Conservation (phyloP, 2,797 vertebrate genomes). For the Manis crassicaudata region DNA sequence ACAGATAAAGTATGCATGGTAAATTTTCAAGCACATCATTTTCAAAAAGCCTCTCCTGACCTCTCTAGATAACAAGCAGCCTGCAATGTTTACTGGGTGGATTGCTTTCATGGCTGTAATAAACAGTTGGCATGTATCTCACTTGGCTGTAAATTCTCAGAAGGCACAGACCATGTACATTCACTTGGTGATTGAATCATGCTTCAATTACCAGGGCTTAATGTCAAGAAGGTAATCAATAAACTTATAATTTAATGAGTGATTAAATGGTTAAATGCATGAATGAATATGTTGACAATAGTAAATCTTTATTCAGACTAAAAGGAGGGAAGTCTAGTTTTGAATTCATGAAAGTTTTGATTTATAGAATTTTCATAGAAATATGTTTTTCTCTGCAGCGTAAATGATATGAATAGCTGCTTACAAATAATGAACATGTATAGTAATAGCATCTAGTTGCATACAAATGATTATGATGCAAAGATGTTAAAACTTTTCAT, state of each 20-base stretch:
- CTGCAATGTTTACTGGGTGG: neutral
- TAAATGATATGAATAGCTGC: constrained; percentile 24
- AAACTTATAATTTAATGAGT: neutral
- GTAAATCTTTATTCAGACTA: constrained; percentile 23
- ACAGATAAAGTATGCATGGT: neutral
- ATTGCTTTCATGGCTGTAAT: neutral
- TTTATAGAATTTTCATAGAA: constrained; percentile 45
- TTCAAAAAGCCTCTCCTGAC: neutral
- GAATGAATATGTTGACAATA: neutral
- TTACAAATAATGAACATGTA: neutral
- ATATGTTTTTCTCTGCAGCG: neutral
- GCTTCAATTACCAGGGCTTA: constrained; percentile 2
- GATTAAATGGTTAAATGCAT: constrained; percentile 7
- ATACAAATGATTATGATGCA: neutral
- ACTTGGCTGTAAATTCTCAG: neutral
- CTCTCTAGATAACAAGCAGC: neutral
- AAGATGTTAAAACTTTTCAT: neutral
- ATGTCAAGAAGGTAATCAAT: neutral
- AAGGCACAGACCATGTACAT: neutral
- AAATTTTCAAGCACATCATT: neutral
- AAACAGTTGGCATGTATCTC: neutral
- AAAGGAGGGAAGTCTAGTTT: constrained; percentile 20
- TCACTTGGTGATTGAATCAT: neutral
- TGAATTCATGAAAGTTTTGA: constrained; percentile 37
- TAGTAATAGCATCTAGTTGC: neutral